A percentile compares a stretch with the other conserved stretches of the same genome.
Evolutionary conservation across 2,113 vertebrate species (phyloP).

Genomic region (Romanogobio albipinnatus): DNA sequence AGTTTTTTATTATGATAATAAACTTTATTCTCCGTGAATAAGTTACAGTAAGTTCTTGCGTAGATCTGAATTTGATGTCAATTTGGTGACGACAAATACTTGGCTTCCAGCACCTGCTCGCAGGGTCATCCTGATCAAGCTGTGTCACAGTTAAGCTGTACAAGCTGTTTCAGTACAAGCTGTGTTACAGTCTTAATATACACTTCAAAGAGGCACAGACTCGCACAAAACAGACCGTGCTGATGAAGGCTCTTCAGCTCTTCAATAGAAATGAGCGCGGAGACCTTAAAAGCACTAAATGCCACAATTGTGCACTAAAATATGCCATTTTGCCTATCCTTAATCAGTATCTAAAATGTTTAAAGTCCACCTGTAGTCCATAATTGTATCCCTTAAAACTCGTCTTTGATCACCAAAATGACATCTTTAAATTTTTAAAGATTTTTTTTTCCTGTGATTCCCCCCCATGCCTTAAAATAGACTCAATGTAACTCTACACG

Average conservation of each 20-base stretch:
- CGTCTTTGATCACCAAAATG: too few species aligned
- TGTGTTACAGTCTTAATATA: constrained; percentile 10
- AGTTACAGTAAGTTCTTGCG: background rate
- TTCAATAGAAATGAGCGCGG: background rate
- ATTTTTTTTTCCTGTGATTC: too few species aligned
- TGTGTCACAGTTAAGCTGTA: background rate
- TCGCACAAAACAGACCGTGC: background rate
- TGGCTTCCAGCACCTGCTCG: background rate
- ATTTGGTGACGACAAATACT: background rate
- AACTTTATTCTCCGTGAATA: background rate
- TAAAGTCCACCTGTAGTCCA: too few species aligned
- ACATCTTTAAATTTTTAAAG: too few species aligned
- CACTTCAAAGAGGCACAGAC: constrained; percentile 23
- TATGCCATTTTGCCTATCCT: background rate
- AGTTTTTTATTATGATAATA: background rate
- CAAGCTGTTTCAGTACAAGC: too few species aligned
- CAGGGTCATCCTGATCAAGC: background rate
- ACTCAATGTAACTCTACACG: too few species aligned
- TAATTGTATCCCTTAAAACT: too few species aligned
- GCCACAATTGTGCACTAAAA: background rate
- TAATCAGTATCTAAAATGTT: background rate
- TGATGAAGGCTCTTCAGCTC: background rate
- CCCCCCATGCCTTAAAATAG: too few species aligned
- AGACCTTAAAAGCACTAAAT: background rate
- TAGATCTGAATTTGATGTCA: background rate